Evolutionary conservation across 1,140 invertebrate species (phyloP), one percentile per base, ranked within the genome.

Genomic region (Lordiphosa stackelbergi): DNA sequence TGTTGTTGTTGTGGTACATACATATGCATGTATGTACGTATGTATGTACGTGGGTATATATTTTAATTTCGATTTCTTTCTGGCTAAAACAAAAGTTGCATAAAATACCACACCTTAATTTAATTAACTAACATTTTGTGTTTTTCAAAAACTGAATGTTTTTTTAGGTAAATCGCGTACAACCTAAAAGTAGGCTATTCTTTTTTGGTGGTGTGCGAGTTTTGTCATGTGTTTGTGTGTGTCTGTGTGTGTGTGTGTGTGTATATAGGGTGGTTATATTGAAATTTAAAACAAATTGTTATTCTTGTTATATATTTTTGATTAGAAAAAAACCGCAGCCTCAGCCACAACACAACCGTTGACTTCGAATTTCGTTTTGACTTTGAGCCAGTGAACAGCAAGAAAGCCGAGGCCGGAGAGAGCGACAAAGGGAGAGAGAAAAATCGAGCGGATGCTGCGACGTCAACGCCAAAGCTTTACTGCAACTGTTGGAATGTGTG

Each of bases 71-170:
- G 77, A 81, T 81, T 81, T 81, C 75, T 81, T 81, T 81, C 77
- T 83, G 83, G 64, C 63, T 46, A 62, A 65, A 37, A 36, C 77
- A 69, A 83, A 83, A 84, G 79, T 86, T 86, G 85, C 84, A 86
- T 86, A 86, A 86, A 86, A 85, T 79, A 86, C 85, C 85, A 86
- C 85, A 85, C 85, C 85, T 86, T 86, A 86, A 86, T 86, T 86
- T 86, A 85, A 66, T 85, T 85, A 71, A 77, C 73, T 63, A 45
- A 37, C 69, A 28, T 55, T 61, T 68, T 47, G 24, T 35, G 24
- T 55, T 60, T n/a, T 38, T 37, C 24, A 37, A 13, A 35, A 36
- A 46, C 22, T 35, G 36, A 46, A 64, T 63, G n/a, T 63, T 46
- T 46, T 53, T 62, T 53, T 10, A 6, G 12, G 35, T 9, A 16